Evolutionary conservation across 2,113 vertebrate genomes (phyloP).

Genomic region (Petaurus breviceps): DNA sequence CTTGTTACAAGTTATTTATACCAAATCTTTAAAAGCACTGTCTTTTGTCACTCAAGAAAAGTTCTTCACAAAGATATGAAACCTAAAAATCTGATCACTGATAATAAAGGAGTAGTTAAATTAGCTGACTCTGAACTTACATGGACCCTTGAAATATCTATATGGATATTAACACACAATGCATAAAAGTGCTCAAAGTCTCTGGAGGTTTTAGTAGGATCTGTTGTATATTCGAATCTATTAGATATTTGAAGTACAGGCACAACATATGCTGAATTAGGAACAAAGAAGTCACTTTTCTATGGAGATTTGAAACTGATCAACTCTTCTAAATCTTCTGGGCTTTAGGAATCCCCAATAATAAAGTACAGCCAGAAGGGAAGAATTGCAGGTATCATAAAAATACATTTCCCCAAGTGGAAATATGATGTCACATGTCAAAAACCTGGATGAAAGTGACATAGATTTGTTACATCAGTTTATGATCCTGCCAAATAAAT

Average conservation of each 20-base stretch:
- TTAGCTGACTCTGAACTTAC: conserved; percentile 96
- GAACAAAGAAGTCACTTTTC: not conserved
- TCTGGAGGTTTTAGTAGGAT: not conserved
- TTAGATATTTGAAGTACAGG: not conserved
- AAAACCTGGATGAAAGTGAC: not conserved
- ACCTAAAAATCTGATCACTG: conserved; percentile 96
- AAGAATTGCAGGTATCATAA: not conserved
- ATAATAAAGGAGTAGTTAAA: conserved; percentile 97
- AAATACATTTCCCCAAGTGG: not conserved
- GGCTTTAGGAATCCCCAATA: not conserved
- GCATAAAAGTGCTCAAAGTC: conserved; percentile 73
- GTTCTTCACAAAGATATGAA: conserved; percentile 97
- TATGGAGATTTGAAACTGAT: not conserved
- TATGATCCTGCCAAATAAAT: not conserved
- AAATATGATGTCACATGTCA: not conserved
- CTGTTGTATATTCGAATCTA: not conserved
- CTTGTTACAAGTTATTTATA: conserved; percentile 85
- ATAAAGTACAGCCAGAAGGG: not conserved
- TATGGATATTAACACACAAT: conserved; percentile 97
- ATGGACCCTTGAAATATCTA: conserved; percentile 96
- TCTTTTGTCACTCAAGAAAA: conserved; percentile 96
- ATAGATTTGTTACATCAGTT: not conserved
- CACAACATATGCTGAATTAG: not conserved
- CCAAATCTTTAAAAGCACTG: not conserved
- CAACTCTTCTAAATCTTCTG: not conserved